Percentiles rank a stretch among this genome's conserved stretches.
Conservation (phyloP, 2,888 invertebrate species). For the Drosophila borealis region DNA sequence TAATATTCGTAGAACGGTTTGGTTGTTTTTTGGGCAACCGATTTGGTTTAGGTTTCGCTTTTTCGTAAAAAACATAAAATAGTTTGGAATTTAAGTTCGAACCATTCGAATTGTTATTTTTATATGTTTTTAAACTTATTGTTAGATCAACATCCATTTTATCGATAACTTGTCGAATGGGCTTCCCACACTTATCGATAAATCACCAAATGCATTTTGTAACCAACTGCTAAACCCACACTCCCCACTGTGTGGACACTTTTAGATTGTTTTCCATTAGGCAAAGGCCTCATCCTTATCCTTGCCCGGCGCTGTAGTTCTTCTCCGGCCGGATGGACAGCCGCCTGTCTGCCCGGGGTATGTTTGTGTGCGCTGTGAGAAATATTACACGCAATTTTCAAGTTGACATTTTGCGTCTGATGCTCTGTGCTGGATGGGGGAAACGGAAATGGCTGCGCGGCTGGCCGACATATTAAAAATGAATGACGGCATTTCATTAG, state of each 20-base stretch:
- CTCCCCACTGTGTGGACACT: conserved; percentile 27
- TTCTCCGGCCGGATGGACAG: conserved; percentile 19
- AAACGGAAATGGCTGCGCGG: conserved; percentile 57
- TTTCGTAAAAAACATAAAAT: too few species aligned
- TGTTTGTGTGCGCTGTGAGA: conserved; percentile 31
- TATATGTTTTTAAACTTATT: too few species aligned
- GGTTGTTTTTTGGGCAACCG: too few species aligned
- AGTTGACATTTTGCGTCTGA: conserved; percentile 51
- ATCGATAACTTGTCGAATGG: not conserved
- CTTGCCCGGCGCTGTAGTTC: not conserved
- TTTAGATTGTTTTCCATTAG: conserved; percentile 68
- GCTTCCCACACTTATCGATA: not conserved
- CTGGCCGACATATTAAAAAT: conserved; percentile 62
- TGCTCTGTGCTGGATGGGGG: conserved; percentile 1
- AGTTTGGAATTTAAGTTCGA: too few species aligned
- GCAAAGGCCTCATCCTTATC: not conserved
- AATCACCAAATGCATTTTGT: conserved; percentile 6
- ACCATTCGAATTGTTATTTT: too few species aligned
- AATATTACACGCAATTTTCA: conserved; percentile 68
- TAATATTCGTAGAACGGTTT: too few species aligned
- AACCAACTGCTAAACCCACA: conserved; percentile 1
- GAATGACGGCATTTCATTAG: conserved; percentile 61
- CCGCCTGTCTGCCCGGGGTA: conserved; percentile 12
- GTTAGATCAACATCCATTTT: too few species aligned
- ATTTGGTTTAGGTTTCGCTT: too few species aligned